Evolutionary conservation across 1,140 invertebrate genomes (phyloP), one percentile per base, ranked within the genome.

Genomic region (Rhagoletis pomonella): DNA sequence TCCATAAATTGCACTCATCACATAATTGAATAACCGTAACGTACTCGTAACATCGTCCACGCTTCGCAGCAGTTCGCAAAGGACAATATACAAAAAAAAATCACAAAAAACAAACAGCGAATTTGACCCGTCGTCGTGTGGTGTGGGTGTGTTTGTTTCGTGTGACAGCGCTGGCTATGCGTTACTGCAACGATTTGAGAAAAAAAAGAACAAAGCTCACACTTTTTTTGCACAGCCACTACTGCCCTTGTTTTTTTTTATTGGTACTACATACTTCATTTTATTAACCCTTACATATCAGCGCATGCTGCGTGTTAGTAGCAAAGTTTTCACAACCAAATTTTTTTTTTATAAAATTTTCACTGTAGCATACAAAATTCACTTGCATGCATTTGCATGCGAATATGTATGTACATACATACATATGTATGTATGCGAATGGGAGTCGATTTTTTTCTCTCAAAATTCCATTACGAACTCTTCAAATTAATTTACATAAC

Each of bases 1-100:
- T 73, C 73, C n/a, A n/a, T 81, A 19, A n/a, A 55, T 55, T 47
- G 9, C 73, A 81, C 44, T 81, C 73, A n/a, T 9, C 73, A 55
- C 73, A 81, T 81, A 81, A 81, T 81, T 81, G 73, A 81, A 81
- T 81, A 81, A 81, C 73, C 73, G 55, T 55, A n/a, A n/a, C n/a
- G n/a, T n/a, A n/a, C n/a, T n/a, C 73, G 73, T 81, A 81, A 81
- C 73, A 77, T 50, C 73, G 73, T 55, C 50, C 73, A 81, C 50
- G 73, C 47, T 81, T 81, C n/a, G 73, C 47, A 55, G 50, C 17
- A 81, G 73, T 81, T 55, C 47, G 73, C 73, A 81, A 81, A 81
- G 73, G 73, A 81, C 73, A 81, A n/a, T 7, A 50, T 6, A 29
- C 6, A 19, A 81, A 42, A 9, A 55, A 17, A 55, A n/a, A n/a